Evolutionary conservation across 2,888 invertebrate species (phyloP).

Genomic region (Holacanthella duospinosa): DNA sequence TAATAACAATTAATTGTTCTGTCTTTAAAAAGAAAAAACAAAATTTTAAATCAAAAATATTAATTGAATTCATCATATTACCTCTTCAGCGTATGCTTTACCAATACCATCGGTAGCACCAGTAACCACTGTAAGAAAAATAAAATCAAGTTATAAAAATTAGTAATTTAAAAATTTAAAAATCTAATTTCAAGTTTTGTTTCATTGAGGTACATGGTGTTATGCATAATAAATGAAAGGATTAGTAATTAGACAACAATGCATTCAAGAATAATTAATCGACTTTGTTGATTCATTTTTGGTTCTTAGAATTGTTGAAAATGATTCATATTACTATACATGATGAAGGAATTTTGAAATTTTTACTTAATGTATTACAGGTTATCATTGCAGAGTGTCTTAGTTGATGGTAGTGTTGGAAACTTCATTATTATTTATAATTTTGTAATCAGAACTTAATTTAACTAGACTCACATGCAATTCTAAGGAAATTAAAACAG

Average conservation of each 20-base stretch:
- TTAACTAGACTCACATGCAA: too few relatives aligned
- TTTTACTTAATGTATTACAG: background rate
- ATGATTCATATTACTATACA: too few relatives aligned
- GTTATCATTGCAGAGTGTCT: too few relatives aligned
- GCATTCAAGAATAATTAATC: too few relatives aligned
- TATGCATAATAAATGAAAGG: background rate
- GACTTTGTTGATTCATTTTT: too few relatives aligned
- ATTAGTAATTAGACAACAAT: background rate
- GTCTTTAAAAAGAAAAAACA: background rate
- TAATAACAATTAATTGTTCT: conserved; percentile 2
- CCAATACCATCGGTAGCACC: conserved; percentile 87
- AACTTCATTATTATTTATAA: background rate
- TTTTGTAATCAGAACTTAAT: background rate
- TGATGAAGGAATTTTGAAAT: too few relatives aligned
- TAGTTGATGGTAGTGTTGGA: background rate
- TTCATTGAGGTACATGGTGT: background rate
- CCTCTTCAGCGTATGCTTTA: conserved; percentile 60
- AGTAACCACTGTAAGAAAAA: conserved; percentile 70
- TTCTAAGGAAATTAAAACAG: too few relatives aligned
- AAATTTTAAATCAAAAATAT: too few relatives aligned
- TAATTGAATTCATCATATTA: conserved; percentile 11
- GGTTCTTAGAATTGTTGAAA: too few relatives aligned
- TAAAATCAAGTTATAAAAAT: too few relatives aligned
- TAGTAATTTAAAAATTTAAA: background rate
- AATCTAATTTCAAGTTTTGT: background rate